Evolutionary conservation across 2,888 invertebrate genomes (phyloP).

Genomic region (Lepetodrilus schrolli): DNA sequence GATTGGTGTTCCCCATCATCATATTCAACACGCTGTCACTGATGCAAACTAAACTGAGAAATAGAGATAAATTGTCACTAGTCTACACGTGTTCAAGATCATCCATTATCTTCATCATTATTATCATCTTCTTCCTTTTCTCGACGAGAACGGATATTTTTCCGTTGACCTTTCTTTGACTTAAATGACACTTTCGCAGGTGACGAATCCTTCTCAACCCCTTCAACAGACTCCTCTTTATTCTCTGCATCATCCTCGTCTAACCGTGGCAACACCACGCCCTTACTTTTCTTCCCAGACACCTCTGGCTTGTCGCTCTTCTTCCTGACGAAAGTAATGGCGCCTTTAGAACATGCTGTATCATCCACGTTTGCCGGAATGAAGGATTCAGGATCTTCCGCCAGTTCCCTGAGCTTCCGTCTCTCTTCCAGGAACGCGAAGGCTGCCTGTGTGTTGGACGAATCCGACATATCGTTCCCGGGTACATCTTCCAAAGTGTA

Average conservation of each 20-base stretch:
- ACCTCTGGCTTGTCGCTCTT: slow-evolving; percentile 60
- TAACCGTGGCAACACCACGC: slow-evolving; percentile 13
- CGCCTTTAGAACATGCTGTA: slow-evolving; percentile 53
- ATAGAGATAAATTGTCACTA: no score
- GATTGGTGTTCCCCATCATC: no score
- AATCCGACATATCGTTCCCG: slow-evolving; percentile 85
- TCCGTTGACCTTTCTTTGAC: slow-evolving; percentile 26
- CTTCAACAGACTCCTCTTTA: slow-evolving; percentile 3
- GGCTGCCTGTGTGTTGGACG: slow-evolving; percentile 85
- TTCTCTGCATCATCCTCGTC: slow-evolving; percentile 31
- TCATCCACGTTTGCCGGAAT: slow-evolving; percentile 40
- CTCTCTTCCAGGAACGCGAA: slow-evolving; percentile 84
- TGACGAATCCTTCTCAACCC: not conserved
- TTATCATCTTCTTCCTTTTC: slow-evolving; percentile 7
- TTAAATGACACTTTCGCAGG: slow-evolving; percentile 27
- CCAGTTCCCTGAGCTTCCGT: slow-evolving; percentile 49
- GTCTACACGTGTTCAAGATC: no score
- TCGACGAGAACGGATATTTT: slow-evolving; percentile 30
- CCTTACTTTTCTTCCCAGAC: not conserved
- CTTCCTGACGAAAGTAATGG: slow-evolving; percentile 42
- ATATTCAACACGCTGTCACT: no score
- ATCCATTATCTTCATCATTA: not conserved
- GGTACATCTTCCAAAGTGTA: slow-evolving; percentile 87
- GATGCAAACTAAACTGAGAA: no score
- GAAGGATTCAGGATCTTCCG: slow-evolving; percentile 37